Conservation (phyloP, 2,113 vertebrate species). For the Nycticryphes semicollaris region DNA sequence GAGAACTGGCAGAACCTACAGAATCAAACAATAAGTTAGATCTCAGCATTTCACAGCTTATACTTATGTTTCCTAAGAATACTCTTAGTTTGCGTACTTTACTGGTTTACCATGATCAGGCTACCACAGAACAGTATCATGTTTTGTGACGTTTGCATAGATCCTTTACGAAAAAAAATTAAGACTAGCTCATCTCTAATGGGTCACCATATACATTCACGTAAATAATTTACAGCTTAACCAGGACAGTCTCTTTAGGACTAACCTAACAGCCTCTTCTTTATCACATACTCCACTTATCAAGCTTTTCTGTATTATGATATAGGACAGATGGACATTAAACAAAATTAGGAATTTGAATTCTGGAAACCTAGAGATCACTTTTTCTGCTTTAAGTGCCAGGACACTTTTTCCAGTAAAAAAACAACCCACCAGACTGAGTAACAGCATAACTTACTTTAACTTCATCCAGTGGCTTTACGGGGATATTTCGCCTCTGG, state of each 20-base stretch:
- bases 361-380: neutral
- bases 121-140: neutral
- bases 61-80: neutral
- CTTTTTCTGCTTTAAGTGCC: neutral
- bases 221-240: neutral
- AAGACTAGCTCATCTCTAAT: neutral
- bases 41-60: neutral
- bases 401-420: neutral
- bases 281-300: neutral
- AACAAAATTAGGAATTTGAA: neutral
- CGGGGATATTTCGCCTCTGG: constrained; percentile 86
- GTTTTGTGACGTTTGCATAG: neutral
- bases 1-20: constrained; percentile 65
- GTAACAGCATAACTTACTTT: constrained; percentile 74
- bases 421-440: neutral
- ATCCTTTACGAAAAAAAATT: neutral
- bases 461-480: constrained; percentile 82
- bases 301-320: neutral
- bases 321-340: neutral
- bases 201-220: neutral
- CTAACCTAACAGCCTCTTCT: neutral
- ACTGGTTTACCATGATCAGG: neutral
- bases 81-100: neutral
- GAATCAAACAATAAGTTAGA: neutral
- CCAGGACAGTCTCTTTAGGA: neutral